Evolutionary conservation across 2,797 vertebrate genomes (phyloP).

Genomic region (Mionectes olivaceus): DNA sequence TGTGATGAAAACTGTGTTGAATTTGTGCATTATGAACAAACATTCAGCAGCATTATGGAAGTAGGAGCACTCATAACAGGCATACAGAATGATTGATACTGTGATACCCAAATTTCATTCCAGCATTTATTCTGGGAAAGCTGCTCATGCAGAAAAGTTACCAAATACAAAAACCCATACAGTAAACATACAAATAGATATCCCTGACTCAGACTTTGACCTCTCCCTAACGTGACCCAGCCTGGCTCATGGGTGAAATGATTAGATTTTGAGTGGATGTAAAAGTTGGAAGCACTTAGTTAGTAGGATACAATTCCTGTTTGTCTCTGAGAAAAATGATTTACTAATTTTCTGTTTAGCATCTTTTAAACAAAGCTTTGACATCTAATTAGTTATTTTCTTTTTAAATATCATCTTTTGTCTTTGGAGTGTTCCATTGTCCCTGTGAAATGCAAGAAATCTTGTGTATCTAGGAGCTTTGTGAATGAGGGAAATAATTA

Average conservation of each 20-base stretch:
- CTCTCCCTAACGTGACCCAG: background rate
- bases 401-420: slow-evolving; percentile 61
- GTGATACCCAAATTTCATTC: background rate
- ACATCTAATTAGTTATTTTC: slow-evolving; percentile 41
- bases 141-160: background rate
- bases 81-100: background rate
- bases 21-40: background rate
- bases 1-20: background rate
- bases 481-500: slow-evolving; percentile 73
- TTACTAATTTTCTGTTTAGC: background rate
- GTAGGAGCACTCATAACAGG: background rate
- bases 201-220: background rate
- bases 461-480: slow-evolving; percentile 48
- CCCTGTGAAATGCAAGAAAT: slow-evolving; percentile 52
- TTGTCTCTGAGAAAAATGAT: background rate
- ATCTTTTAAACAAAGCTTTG: slow-evolving; percentile 27
- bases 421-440: slow-evolving; percentile 66
- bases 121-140: background rate
- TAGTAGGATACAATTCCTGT: background rate
- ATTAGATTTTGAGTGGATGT: background rate
- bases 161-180: background rate
- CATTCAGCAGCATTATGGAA: background rate
- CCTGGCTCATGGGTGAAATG: background rate
- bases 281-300: background rate
- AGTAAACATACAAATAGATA: background rate